Base-by-base conservation (phyloP, 2,888 invertebrate genomes). In the Choreutis nemorana region DNA sequence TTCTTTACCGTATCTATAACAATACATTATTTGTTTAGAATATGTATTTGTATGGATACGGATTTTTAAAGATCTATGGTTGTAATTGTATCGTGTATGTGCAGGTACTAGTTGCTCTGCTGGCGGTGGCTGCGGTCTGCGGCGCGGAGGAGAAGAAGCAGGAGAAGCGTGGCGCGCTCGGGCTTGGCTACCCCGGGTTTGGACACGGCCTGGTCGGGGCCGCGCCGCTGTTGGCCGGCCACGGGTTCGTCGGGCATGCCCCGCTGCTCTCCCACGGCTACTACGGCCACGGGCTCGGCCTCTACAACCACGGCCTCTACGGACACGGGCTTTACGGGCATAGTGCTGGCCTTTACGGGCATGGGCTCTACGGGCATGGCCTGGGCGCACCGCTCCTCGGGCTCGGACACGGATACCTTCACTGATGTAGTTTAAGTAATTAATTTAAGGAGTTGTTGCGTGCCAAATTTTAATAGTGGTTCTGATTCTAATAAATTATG, bases 151-250 rank as follows among this genome's bases (percentile, higher is more conserved):
- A 78, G 51, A 75, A 75, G 55, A 75, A 75, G 52, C 64, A 56
- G 31, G 73, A 77, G 50, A 75, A 78, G 45, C 61, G 79, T 2
- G 78, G 72, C 36, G 62, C 79, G 39, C 56, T 81, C 34, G 78
- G 73, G 20, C 65, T 78, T 40, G 73, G 77, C 39, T 77, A 55
- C 39, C 55, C 60, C 16, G 36, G 39, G 1, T 13, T 35, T 12
- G 32, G 30, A 28, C 49, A 56, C 39, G 64, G 61, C 3, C 45
- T 55, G 8, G 23, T 5, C 9, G 10, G 10, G 23, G 23, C 23
- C 10, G n/a, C n/a, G 26, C 14, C 7, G 14, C n/a, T 2, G n/a
- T 15, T n/a, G n/a, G 14, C n/a, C 26, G n/a, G 23, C 23, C 10
- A 14, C n/a, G 26, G 26, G n/a, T n/a, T 9, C 2, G n/a, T 15